A percentile compares a stretch with the other conserved stretches of the same genome.
These are phyloP conservation scores for Ceratothoa steindachneri DNA, from an alignment of 2,888 invertebrate species.

Conservation along the genomic window DNA sequence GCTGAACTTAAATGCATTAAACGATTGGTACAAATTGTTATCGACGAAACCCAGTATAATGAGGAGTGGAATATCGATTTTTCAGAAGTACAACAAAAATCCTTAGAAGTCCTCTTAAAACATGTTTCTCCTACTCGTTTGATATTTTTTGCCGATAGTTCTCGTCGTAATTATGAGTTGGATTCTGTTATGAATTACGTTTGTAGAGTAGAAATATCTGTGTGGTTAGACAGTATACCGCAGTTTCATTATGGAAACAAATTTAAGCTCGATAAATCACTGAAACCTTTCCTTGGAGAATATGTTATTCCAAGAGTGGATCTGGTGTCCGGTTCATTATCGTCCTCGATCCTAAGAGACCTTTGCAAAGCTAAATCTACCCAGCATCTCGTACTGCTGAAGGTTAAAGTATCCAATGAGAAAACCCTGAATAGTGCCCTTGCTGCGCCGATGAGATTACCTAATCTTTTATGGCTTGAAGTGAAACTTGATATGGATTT, in stretches of 20 bases:
- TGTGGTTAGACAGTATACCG: constrained; percentile 38
- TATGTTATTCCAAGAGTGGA: constrained; percentile 28
- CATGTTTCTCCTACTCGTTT: constrained; percentile 19
- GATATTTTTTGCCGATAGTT: constrained; percentile 14
- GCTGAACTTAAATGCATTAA: constrained; percentile 19
- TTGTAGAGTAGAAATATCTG: constrained; percentile 32
- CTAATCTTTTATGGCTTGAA: constrained; percentile 36
- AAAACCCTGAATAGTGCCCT: constrained; percentile 16
- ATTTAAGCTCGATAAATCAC: constrained; percentile 23
- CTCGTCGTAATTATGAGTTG: constrained; percentile 20
- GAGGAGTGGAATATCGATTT: constrained; percentile 24
- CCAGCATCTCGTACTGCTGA: constrained; percentile 30
- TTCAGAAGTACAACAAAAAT: constrained; percentile 10
- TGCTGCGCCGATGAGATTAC: constrained; percentile 11
- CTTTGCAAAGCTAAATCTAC: constrained; percentile 15
- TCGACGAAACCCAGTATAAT: constrained; percentile 20
- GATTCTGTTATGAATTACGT: constrained; percentile 22
- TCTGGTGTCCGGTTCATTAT: constrained; percentile 26
- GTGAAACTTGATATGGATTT: constrained; percentile 35
- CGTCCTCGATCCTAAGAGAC: constrained; percentile 4
- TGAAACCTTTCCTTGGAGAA: constrained; percentile 24
- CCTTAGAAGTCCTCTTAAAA: constrained; percentile 22
- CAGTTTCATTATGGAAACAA: constrained; percentile 32
- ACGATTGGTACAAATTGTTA: constrained; percentile 17
- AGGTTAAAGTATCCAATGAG: constrained; percentile 26